Evolutionary conservation across 1,140 invertebrate genomes (phyloP), one percentile per base, ranked within the genome.

Genomic region (Drosophila guanche): DNA sequence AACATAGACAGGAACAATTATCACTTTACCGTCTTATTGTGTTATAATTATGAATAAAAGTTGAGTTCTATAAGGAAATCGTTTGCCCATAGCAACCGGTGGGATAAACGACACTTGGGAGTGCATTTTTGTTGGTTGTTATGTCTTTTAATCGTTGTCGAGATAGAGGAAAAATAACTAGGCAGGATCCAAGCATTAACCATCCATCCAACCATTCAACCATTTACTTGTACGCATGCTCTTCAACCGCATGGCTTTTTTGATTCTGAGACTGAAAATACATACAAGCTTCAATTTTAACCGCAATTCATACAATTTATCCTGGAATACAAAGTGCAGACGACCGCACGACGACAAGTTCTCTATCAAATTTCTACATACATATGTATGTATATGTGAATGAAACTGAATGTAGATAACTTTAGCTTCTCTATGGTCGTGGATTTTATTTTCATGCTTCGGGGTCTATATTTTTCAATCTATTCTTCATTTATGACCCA

Each of bases 11-110:
- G 40, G 47, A 33, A 67, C 29, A 54, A 51, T 51, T n/a, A 54
- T 71, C 33, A 56, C 27, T 54, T 40, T 37, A 29, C 2, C 1
- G 7, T 51, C 33, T 61, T 65, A 55, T 79, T 80, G 55, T 57
- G 52, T 45, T 22, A 50, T 76, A 80, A 79, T 79, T 79, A 76
- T 29, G 62, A 45, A 42, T 33, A 56, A 47, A 68, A 41, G 62
- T 69, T 69, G 29, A 56, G 41, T 41, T 42, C 42, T 5, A 27
- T 55, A 27, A 23, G 6, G 22, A 22, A 55, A 27, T 40, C 29
- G 22, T 37, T 52, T 6, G 40, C 41, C 41, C 41, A 43, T 23
- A 20, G 25, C 41, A 55, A 43, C 41, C 16, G 37, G 16, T 7
- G 40, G 43, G 5, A 45, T 16, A 46, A 46, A 12, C 12, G 14